Evolutionary conservation across 2,888 invertebrate species (phyloP).

Genomic region (Hirtodrosophila histrioides): DNA sequence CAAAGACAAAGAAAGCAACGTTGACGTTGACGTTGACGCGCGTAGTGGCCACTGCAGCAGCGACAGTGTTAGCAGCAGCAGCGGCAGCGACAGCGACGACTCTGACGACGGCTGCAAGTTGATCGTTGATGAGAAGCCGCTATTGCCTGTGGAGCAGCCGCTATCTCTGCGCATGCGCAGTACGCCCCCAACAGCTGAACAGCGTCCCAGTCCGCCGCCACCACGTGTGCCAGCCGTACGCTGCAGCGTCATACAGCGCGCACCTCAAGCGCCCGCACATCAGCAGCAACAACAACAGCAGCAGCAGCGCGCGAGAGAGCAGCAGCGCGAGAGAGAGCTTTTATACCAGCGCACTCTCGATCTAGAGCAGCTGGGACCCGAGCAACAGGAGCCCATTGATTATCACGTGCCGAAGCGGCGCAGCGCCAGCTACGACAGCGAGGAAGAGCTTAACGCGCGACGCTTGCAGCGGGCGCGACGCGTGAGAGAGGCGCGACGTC

Average conservation of each 20-base stretch:
- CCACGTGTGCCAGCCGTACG: conserved; percentile 88
- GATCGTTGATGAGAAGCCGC: conserved; percentile 88
- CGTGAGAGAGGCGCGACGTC: conserved; percentile 88
- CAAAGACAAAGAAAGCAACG: conserved; percentile 12
- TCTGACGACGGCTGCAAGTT: conserved; percentile 86
- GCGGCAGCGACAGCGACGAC: conserved; percentile 46
- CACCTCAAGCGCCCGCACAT: conserved; percentile 85
- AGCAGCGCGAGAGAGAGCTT: conserved; percentile 82
- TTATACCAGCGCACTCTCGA: conserved; percentile 84
- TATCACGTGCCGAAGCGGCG: conserved; percentile 93
- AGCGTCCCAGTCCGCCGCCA: conserved; percentile 86
- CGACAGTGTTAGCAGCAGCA: conserved; percentile 12
- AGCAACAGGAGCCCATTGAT: conserved; percentile 94
- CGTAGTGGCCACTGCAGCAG: conserved; percentile 6
- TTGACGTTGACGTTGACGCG: conserved; percentile 21
- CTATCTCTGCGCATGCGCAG: conserved; percentile 86
- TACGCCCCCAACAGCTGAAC: conserved; percentile 85
- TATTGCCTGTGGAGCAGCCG: conserved; percentile 87
- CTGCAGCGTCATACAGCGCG: conserved; percentile 93
- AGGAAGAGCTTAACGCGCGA: conserved; percentile 78
- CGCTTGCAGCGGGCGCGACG: conserved; percentile 86
- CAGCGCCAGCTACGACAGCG: conserved; percentile 84
- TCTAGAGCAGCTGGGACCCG: conserved; percentile 86
- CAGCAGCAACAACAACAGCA: conserved; percentile 7
- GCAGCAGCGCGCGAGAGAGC: conserved; percentile 18